These are phyloP conservation scores for Myopa testacea DNA, from an alignment of 2,888 invertebrate genomes.

Conservation along the genomic window DNA sequence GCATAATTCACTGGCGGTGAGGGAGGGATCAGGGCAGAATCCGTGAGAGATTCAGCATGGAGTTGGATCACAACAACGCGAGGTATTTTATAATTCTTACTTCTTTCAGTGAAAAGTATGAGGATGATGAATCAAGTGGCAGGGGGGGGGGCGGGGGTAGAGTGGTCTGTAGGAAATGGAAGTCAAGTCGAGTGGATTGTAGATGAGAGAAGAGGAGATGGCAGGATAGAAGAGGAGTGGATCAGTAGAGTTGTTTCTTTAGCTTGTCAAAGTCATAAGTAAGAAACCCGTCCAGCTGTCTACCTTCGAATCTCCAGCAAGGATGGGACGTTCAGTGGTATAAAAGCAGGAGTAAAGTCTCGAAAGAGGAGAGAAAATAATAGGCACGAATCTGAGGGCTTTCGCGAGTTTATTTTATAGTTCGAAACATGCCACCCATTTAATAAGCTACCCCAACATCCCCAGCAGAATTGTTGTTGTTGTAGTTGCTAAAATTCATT, in stretches of 20 bases:
- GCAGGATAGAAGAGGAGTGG: background rate
- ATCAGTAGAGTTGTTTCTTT: slow-evolving; percentile 5
- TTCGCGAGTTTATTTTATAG: slow-evolving; percentile 51
- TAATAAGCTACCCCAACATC: slow-evolving; percentile 65
- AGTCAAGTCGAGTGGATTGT: background rate
- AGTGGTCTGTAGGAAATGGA: background rate
- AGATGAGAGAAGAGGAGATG: background rate
- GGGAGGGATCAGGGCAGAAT: background rate
- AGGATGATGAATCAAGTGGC: background rate
- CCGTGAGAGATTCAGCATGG: background rate
- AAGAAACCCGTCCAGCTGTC: background rate
- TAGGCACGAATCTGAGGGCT: background rate
- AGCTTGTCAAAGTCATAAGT: slow-evolving; percentile 3
- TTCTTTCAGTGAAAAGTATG: background rate
- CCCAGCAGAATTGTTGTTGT: background rate
- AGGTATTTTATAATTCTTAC: slow-evolving; percentile 1
- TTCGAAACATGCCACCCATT: slow-evolving; percentile 65
- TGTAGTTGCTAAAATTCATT: slow-evolving; percentile 10
- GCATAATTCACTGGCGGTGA: background rate
- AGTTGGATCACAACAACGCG: background rate
- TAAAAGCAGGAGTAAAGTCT: too few species aligned
- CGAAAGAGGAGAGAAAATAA: background rate
- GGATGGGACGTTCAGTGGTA: too few species aligned
- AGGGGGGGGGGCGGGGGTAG: background rate
- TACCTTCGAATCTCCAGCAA: too few species aligned